phyloP scores from a whole-genome alignment of 2,113 vertebrate genomes.

The Anarrhichthys ocellatus region DNA sequence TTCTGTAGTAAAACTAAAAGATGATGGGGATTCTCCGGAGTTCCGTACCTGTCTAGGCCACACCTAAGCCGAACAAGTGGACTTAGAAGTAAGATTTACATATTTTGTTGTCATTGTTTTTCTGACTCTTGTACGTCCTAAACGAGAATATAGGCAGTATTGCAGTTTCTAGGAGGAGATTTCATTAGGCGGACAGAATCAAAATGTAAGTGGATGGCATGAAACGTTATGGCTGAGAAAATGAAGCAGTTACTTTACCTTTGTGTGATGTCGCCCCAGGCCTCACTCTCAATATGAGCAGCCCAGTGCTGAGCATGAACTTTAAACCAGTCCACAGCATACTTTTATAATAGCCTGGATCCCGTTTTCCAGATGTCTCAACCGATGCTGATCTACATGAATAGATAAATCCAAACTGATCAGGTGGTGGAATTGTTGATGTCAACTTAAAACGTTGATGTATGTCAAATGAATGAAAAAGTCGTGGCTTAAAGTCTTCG shows the following conservation, averaged over 20 bases:
- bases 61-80: background rate
- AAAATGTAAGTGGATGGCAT: slow-evolving; percentile 4
- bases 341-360: slow-evolving; percentile 23
- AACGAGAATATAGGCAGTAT: background rate
- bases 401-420: slow-evolving; percentile 50
- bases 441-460: slow-evolving; percentile 28
- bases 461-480: slow-evolving; percentile 54
- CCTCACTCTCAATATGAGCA: slow-evolving; percentile 22
- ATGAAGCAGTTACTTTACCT: slow-evolving; percentile 4
- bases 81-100: background rate
- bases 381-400: slow-evolving; percentile 39
- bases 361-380: slow-evolving; percentile 36
- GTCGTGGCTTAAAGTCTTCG: slow-evolving; percentile 58
- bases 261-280: slow-evolving; percentile 21
- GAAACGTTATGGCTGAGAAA: slow-evolving; percentile 14
- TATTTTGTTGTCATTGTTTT: background rate
- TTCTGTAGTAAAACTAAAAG: background rate
- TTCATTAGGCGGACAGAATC: background rate
- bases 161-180: background rate
- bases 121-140: background rate
- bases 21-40: background rate
- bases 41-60: background rate
- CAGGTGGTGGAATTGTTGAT: slow-evolving; percentile 48
- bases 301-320: slow-evolving; percentile 20
- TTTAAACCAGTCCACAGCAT: slow-evolving; percentile 39